Conservation (phyloP, 2,888 invertebrate genomes). For the Ceratothoa steindachneri region DNA sequence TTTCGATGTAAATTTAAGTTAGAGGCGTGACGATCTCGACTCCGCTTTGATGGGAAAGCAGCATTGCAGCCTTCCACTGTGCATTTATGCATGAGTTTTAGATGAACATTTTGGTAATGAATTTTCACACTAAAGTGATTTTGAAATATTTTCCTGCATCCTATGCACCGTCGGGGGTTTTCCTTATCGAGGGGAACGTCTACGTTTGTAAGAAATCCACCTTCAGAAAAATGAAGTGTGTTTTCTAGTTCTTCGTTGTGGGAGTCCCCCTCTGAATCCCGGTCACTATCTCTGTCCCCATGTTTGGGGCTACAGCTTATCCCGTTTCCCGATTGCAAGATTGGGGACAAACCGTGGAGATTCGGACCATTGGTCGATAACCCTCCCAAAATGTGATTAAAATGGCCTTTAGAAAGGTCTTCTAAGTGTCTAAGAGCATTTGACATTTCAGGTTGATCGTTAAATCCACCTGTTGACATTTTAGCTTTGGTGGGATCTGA, state of each 20-base stretch:
- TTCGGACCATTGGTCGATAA: slow-evolving; percentile 47
- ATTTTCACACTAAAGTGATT: slow-evolving; percentile 89
- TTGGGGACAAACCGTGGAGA: slow-evolving; percentile 46
- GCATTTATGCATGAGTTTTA: slow-evolving; percentile 92
- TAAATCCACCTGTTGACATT: slow-evolving; percentile 37
- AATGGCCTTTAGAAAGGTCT: slow-evolving; percentile 73
- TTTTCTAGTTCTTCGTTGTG: slow-evolving; percentile 43
- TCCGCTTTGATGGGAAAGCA: slow-evolving; percentile 86
- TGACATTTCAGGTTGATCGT: slow-evolving; percentile 56
- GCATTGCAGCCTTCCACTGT: slow-evolving; percentile 91
- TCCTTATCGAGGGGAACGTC: slow-evolving; percentile 88
- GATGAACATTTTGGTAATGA: slow-evolving; percentile 91
- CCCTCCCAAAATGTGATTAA: slow-evolving; percentile 57
- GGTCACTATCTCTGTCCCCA: slow-evolving; percentile 37
- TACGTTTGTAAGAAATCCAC: slow-evolving; percentile 48
- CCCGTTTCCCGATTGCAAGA: slow-evolving; percentile 37
- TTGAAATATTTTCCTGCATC: slow-evolving; percentile 88
- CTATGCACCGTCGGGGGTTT: slow-evolving; percentile 83
- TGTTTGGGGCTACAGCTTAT: slow-evolving; percentile 44
- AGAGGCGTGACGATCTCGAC: slow-evolving; percentile 85
- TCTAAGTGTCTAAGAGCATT: slow-evolving; percentile 73
- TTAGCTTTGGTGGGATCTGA: slow-evolving; percentile 30
- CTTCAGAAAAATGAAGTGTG: slow-evolving; percentile 40
- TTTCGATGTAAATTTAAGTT: slow-evolving; percentile 88
- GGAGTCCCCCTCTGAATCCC: slow-evolving; percentile 40